Conservation (phyloP, 1,140 invertebrate genomes). For the Riptortus pedestris region DNA sequence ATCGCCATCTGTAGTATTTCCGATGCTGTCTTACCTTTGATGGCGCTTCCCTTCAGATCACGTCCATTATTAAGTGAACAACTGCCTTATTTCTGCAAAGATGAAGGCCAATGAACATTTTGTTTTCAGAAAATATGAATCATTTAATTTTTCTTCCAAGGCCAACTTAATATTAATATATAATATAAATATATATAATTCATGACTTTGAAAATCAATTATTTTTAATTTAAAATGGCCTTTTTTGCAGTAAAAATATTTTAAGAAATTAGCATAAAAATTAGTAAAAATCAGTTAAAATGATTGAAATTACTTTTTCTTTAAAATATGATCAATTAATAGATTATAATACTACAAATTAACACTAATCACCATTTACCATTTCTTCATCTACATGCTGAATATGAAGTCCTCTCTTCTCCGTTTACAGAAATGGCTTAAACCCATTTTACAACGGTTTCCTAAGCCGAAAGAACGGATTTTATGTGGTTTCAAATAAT, state of each 20-base stretch:
- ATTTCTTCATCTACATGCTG: constrained; percentile 7
- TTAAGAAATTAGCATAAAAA: not conserved
- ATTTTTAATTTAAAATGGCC: constrained; percentile 10
- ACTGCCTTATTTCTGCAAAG: constrained; percentile 29
- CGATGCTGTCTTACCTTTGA: constrained; percentile 26
- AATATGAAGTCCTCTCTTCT: constrained; percentile 13
- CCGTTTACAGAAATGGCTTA: constrained; percentile 13
- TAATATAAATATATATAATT: not conserved
- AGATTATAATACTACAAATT: constrained; percentile 7
- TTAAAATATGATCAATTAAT: not conserved
- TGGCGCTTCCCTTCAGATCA: constrained; percentile 21
- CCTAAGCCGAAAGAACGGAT: constrained; percentile 20
- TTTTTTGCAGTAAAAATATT: constrained; percentile 19
- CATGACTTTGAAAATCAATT: not conserved
- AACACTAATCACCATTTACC: constrained; percentile 11
- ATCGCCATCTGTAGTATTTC: constrained; percentile 12
- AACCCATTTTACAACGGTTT: constrained; percentile 10
- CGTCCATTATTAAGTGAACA: constrained; percentile 20
- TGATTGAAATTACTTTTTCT: not conserved
- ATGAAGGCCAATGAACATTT: constrained; percentile 29
- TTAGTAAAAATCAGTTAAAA: not conserved
- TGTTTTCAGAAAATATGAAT: constrained; percentile 13
- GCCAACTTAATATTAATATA: too few species aligned
- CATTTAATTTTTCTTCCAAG: constrained; percentile 14
- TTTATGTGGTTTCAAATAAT: constrained; percentile 14